phyloP scores from a whole-genome alignment of 2,888 invertebrate genomes.

The Endotricha flammealis region DNA sequence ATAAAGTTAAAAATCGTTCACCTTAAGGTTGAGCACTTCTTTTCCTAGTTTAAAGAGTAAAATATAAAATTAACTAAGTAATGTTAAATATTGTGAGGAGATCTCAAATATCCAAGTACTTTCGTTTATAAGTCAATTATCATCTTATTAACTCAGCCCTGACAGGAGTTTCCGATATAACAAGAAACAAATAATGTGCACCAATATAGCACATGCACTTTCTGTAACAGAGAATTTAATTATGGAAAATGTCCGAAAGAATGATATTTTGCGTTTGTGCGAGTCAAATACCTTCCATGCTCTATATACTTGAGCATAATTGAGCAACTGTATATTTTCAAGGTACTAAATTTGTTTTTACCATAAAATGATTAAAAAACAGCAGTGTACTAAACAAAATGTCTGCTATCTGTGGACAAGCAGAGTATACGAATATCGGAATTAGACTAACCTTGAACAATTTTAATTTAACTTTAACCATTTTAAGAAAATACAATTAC shows the following conservation, averaged over 20 bases:
- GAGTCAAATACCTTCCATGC: constrained; percentile 41
- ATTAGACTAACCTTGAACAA: too few species aligned
- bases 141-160: constrained; percentile 5
- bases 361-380: neutral
- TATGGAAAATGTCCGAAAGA: too few species aligned
- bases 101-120: constrained; percentile 13
- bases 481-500: too few species aligned
- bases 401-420: too few species aligned
- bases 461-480: too few species aligned
- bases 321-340: constrained; percentile 52
- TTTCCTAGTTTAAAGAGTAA: constrained; percentile 21
- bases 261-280: constrained; percentile 64
- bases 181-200: constrained; percentile 32
- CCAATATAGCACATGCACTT: constrained; percentile 51
- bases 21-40: constrained; percentile 31
- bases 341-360: neutral
- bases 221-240: constrained; percentile 29
- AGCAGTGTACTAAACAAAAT: neutral
- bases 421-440: too few species aligned
- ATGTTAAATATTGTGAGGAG: constrained; percentile 19
- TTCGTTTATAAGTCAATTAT: constrained; percentile 4
- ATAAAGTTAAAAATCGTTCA: constrained; percentile 25
- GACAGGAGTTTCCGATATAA: constrained; percentile 16
- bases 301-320: constrained; percentile 55
- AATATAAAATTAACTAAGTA: constrained; percentile 17